A percentile compares a stretch with the other conserved stretches of the same genome.
Conservation (phyloP, 2,797 vertebrate genomes). For the Nyctalus aviator region DNA sequence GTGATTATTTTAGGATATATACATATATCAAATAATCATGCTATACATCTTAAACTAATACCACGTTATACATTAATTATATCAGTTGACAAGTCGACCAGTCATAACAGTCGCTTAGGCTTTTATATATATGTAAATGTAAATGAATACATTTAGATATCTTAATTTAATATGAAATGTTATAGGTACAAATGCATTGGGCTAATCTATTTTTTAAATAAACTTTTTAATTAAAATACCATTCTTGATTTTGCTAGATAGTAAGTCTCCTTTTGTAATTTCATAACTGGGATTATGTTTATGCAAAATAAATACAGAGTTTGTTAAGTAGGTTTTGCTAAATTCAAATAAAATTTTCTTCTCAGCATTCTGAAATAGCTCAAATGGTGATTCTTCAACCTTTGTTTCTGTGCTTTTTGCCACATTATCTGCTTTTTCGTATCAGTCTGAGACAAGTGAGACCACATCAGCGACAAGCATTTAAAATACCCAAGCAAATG, state of each 20-base stretch:
- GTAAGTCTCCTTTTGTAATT: constrained; percentile 38
- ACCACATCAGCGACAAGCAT: not conserved
- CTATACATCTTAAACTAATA: not conserved
- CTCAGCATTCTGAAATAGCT: not conserved
- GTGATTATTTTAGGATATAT: not conserved
- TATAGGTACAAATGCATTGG: not conserved
- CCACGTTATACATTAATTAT: not conserved
- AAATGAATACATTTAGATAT: constrained; percentile 55
- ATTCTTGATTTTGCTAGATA: constrained; percentile 52
- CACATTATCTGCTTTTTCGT: not conserved
- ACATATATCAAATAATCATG: not conserved
- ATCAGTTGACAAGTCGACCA: not conserved
- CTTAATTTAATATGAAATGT: constrained; percentile 61
- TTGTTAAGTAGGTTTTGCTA: not conserved
- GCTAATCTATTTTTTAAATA: constrained; percentile 54
- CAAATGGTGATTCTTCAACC: not conserved
- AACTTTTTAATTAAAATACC: constrained; percentile 60
- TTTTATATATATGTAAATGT: not conserved
- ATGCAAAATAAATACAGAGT: not conserved
- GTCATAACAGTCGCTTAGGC: no score
- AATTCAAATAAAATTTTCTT: not conserved
- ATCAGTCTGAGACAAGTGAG: not conserved
- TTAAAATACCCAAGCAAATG: not conserved
- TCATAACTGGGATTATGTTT: constrained; percentile 22
- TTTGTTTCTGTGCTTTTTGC: constrained; percentile 10